Evolutionary conservation across 2,888 invertebrate species (phyloP).

Genomic region (Drosophila histrio): DNA sequence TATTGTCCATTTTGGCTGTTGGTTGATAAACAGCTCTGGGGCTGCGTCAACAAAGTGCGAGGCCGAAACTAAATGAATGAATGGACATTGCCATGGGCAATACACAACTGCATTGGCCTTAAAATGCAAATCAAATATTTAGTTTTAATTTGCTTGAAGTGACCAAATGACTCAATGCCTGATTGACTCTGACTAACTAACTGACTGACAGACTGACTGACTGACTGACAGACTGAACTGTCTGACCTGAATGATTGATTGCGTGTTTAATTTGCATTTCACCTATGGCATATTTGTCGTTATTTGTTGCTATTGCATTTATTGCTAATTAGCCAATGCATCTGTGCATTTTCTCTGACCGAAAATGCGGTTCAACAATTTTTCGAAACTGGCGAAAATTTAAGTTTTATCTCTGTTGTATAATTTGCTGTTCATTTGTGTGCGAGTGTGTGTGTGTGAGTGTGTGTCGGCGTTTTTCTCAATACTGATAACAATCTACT

Average conservation of each 20-base stretch:
- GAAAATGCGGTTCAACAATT: conserved; percentile 45
- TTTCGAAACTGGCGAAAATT: conserved; percentile 7
- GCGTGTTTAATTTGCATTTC: conserved; percentile 33
- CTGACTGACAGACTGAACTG: conserved; percentile 34
- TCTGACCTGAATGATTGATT: conserved; percentile 38
- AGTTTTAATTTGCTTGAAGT: conserved; percentile 45
- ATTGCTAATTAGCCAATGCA: conserved; percentile 48
- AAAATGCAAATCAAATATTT: conserved; percentile 56
- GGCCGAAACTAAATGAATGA: conserved; percentile 2
- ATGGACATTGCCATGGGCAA: conserved; percentile 3
- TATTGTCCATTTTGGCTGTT: background rate
- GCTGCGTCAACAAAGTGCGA: background rate
- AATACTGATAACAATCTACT: conserved; percentile 68
- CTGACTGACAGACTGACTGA: conserved; percentile 33
- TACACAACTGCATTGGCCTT: background rate
- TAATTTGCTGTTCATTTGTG: conserved; percentile 1
- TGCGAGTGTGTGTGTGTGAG: conserved; percentile 6
- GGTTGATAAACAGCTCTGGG: background rate
- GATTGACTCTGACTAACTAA: conserved; percentile 25
- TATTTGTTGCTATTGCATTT: conserved; percentile 4
- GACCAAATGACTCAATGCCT: conserved; percentile 31
- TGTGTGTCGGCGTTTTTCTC: conserved; percentile 48
- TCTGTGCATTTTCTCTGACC: conserved; percentile 16
- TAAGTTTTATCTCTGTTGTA: background rate
- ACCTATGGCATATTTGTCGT: conserved; percentile 23